phyloP scores from a whole-genome alignment of 2,888 invertebrate genomes.

The Acanthosepion esculentum region DNA sequence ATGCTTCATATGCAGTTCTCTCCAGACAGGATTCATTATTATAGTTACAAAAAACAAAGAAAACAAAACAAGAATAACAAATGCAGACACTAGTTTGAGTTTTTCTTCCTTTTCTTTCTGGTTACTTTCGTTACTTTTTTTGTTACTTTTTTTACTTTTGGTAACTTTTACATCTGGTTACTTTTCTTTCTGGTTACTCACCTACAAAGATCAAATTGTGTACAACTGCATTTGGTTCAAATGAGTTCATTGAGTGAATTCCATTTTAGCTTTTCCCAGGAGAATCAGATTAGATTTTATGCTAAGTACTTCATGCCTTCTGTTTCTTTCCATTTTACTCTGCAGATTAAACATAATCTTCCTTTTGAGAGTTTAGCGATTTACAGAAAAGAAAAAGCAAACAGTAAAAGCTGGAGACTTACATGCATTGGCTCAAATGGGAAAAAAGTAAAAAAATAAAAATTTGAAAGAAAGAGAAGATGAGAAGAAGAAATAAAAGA shows the following conservation, averaged over 20 bases:
- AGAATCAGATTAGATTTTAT: slow-evolving; percentile 4
- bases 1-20: neutral
- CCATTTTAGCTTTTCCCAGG: neutral
- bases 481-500: neutral
- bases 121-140: neutral
- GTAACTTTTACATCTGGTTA: neutral
- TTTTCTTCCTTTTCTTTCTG: neutral
- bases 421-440: neutral
- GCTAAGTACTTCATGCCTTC: neutral
- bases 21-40: neutral
- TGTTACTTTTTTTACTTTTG: neutral
- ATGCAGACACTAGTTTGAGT: neutral
- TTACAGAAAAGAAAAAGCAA: neutral
- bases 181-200: neutral
- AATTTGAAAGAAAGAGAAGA: neutral
- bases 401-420: neutral
- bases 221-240: slow-evolving; percentile 1
- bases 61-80: neutral
- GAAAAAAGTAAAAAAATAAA: too few relatives aligned
- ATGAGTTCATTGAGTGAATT: neutral
- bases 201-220: neutral
- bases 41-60: neutral
- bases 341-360: neutral
- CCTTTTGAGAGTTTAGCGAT: neutral
- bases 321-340: neutral